Conservation (phyloP, 2,113 vertebrate genomes). For the Limanda limanda region DNA sequence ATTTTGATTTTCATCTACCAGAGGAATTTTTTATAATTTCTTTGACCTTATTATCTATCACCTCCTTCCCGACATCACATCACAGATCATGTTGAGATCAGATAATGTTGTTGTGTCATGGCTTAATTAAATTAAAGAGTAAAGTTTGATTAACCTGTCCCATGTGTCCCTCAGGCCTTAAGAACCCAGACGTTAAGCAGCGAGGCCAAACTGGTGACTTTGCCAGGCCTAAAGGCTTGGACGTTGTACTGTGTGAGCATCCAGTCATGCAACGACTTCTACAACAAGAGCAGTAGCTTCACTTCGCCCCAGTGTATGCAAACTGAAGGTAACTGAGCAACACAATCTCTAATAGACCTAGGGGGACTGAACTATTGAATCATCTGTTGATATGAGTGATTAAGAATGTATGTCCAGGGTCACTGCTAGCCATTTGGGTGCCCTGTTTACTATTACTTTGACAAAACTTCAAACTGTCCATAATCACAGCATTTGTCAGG, state of each 20-base stretch:
- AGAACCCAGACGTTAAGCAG: neutral
- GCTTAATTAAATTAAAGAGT: neutral
- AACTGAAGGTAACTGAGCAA: slow-evolving; percentile 65
- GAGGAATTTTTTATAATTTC: neutral
- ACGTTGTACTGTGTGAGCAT: slow-evolving; percentile 75
- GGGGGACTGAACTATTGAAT: too few species aligned
- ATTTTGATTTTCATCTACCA: neutral
- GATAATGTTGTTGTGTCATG: neutral
- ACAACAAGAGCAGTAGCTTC: slow-evolving; percentile 69
- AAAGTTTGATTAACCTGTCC: neutral
- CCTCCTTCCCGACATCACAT: neutral
- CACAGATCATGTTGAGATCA: too few species aligned
- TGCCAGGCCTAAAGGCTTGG: slow-evolving; percentile 61
- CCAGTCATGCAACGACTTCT: slow-evolving; percentile 50
- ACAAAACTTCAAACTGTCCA: too few species aligned
- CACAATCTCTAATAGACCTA: neutral
- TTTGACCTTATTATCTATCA: neutral
- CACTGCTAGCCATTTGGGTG: too few species aligned
- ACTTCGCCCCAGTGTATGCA: slow-evolving; percentile 54
- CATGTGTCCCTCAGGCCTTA: slow-evolving; percentile 5
- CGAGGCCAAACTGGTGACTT: slow-evolving; percentile 38
- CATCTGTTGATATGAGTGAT: too few species aligned
- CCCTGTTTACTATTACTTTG: too few species aligned
- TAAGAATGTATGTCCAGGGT: too few species aligned
- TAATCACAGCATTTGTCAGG: too few species aligned